Conservation (phyloP, 2,888 invertebrate genomes). For the Calameuta pallipes region DNA sequence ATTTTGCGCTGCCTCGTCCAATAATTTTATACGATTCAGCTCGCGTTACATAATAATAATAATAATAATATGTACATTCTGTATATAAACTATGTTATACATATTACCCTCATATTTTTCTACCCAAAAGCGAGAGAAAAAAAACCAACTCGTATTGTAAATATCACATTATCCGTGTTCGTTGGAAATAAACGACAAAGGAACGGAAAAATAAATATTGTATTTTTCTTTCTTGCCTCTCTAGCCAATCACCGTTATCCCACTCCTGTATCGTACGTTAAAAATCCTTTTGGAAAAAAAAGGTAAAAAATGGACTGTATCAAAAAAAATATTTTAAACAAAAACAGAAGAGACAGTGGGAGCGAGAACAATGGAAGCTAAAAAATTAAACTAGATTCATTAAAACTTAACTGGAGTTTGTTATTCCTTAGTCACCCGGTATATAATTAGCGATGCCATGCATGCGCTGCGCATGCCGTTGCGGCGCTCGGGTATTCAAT, state of each 20-base stretch:
- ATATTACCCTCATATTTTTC: slow-evolving; percentile 63
- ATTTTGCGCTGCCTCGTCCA: no score
- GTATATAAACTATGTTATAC: slow-evolving; percentile 17
- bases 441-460: slow-evolving; percentile 60
- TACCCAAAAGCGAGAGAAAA: slow-evolving; percentile 44
- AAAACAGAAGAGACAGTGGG: slow-evolving; percentile 17
- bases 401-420: no score
- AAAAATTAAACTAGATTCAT: slow-evolving; percentile 22
- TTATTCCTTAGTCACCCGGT: slow-evolving; percentile 23
- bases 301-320: no score
- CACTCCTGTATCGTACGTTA: no score
- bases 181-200: slow-evolving; percentile 29
- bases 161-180: slow-evolving; percentile 33
- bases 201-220: slow-evolving; percentile 38
- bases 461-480: slow-evolving; percentile 33
- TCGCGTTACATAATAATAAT: neutral
- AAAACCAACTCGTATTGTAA: slow-evolving; percentile 39
- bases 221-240: no score
- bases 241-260: no score
- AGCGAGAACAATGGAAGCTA: slow-evolving; percentile 14
- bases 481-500: slow-evolving; percentile 51
- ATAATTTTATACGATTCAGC: no score
- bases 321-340: no score
- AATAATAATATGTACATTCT: slow-evolving; percentile 8
- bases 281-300: no score